A percentile compares a stretch with the other conserved stretches of the same genome.
phyloP scores from a whole-genome alignment of 2,888 invertebrate species.

The Monopis laevigella region DNA sequence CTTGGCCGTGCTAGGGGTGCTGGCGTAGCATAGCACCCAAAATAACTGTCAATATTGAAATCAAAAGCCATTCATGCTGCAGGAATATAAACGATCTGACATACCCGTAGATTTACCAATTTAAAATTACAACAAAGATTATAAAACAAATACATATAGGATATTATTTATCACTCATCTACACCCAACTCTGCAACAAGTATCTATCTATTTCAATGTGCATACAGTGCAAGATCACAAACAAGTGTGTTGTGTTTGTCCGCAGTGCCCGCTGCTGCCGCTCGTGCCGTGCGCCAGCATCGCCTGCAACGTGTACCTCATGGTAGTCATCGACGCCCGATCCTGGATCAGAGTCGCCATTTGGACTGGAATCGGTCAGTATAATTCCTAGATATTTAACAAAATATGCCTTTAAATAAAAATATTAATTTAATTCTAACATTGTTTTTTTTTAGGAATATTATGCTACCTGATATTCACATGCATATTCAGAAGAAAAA shows the following conservation, averaged over 20 bases:
- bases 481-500: constrained; percentile 34
- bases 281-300: constrained; percentile 83
- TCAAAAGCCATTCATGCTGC: too few relatives aligned
- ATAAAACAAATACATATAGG: too few relatives aligned
- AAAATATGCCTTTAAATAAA: neutral
- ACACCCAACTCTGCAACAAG: too few relatives aligned
- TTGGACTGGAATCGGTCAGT: constrained; percentile 82
- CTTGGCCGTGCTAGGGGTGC: too few relatives aligned
- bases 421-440: neutral
- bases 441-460: constrained; percentile 34
- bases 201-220: too few relatives aligned
- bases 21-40: too few relatives aligned
- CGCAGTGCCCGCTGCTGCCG: constrained; percentile 85
- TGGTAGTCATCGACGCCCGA: constrained; percentile 78
- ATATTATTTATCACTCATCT: too few relatives aligned
- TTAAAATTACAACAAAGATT: too few relatives aligned
- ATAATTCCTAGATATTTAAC: neutral
- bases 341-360: constrained; percentile 87
- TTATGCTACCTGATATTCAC: constrained; percentile 45
- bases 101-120: too few relatives aligned
- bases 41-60: too few relatives aligned
- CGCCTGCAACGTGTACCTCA: constrained; percentile 84
- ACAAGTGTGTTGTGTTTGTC: constrained; percentile 18
- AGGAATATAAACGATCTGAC: too few relatives aligned
- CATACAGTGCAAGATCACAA: too few relatives aligned